Evolutionary conservation across 2,113 vertebrate species (phyloP).

Genomic region (Apaloderma vittatum): DNA sequence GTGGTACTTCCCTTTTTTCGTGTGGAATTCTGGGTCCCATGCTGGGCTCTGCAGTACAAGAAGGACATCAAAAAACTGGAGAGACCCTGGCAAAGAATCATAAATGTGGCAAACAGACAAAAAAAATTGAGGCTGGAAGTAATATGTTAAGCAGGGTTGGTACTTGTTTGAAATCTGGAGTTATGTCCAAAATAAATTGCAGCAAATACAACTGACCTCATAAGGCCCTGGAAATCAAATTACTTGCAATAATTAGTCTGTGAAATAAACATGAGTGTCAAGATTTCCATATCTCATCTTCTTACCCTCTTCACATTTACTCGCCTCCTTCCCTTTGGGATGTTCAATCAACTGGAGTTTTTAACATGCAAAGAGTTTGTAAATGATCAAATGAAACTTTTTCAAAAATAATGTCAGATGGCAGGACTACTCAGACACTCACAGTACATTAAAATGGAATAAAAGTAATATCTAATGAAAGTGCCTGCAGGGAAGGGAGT

Average conservation of each 20-base stretch:
- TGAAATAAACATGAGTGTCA: conserved; percentile 22
- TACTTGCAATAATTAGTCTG: conserved; percentile 39
- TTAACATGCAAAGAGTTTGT: conserved; percentile 7
- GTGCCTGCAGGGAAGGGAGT: not conserved
- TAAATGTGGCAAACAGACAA: not conserved
- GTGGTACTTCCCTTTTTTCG: not conserved
- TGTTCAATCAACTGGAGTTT: not conserved
- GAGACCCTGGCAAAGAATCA: not conserved
- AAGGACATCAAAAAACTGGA: not conserved
- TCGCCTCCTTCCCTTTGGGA: not conserved
- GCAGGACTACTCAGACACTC: not conserved
- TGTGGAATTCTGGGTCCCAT: not conserved
- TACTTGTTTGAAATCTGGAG: not conserved
- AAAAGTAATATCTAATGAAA: conserved; percentile 10
- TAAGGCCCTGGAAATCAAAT: conserved; percentile 23
- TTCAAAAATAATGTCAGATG: conserved; percentile 32
- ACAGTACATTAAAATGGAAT: not conserved
- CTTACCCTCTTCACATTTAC: not conserved
- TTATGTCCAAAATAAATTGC: not conserved
- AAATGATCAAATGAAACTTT: conserved; percentile 14
- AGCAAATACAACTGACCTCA: not conserved
- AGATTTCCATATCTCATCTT: conserved; percentile 22
- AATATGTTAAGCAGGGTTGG: not conserved
- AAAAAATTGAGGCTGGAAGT: not conserved
- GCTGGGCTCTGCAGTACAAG: not conserved